Evolutionary conservation across 2,797 vertebrate genomes (phyloP), one percentile per base, ranked within the genome.

Genomic region (Xenops minutus): DNA sequence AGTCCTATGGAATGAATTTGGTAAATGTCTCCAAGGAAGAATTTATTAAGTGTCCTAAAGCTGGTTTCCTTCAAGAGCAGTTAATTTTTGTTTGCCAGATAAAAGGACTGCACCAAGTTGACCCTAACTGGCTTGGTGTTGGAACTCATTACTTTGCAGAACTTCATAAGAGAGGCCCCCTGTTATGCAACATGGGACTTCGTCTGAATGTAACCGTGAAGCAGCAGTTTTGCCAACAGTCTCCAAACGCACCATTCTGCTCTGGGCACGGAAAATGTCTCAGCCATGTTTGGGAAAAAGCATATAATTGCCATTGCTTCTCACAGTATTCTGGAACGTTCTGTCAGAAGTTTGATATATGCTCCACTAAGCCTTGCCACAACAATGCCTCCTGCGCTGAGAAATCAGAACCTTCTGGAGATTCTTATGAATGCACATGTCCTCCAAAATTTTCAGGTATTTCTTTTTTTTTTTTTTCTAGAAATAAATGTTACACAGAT

Each of bases 101-200:
- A 37, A 98, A 96, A 71, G 97, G 96, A 55, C 97, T 95, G 7
- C 89, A 97, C 58, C 97, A 94, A 73, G 97, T 98, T 54, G 97
- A 98, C 54, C 93, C 97, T 29, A 98, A 97, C 58, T 98, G 98
- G 98, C 97, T 99, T 14, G 44, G 85, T 71, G 96, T 91, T 29
- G 98, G 98, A 78, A 98, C 96, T 55, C 98, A 98, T 96, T 99
- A 99, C 88, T 98, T 99, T 58, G 97, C 98, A 19, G 98, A 98
- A 21, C 69, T 98, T 64, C 97, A 95, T 32, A 93, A 93, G 55
- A 98, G 80, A 62, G 97, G 98, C 24, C 64, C 96, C 0, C 93
- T 89, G 2, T 68, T 98, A 93, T 99, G 98, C 92, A 94, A 79
- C 36, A 89, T 98, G 20, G 98, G 99, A 73, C 97, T 99, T 51